Percentiles rank a stretch among this genome's conserved stretches.
phyloP scores from a whole-genome alignment of 2,888 invertebrate species.

The Apodemia mormo region DNA sequence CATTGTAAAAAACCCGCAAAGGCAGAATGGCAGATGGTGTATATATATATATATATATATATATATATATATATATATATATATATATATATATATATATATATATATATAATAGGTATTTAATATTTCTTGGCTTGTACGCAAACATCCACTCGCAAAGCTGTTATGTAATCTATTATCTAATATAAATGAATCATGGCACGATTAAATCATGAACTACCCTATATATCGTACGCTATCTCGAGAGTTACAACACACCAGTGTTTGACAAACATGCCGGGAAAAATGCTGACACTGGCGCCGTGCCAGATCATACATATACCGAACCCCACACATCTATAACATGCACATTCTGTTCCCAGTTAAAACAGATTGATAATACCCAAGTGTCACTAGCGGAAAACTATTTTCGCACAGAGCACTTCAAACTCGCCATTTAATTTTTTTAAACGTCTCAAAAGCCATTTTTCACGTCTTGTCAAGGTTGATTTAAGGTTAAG shows the following conservation, averaged over 20 bases:
- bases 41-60: too few relatives aligned
- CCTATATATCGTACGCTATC: conserved; percentile 6
- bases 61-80: too few relatives aligned
- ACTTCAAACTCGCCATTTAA: conserved; percentile 59
- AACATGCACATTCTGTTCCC: conserved; percentile 57
- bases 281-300: conserved; percentile 14
- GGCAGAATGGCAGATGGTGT: too few relatives aligned
- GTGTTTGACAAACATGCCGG: conserved; percentile 15
- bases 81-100: too few relatives aligned
- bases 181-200: conserved; percentile 2
- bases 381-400: conserved; percentile 71
- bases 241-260: conserved; percentile 8
- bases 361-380: conserved; percentile 78
- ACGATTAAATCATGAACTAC: conserved; percentile 8
- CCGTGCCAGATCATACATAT: conserved; percentile 8
- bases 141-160: neutral
- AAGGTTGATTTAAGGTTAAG: conserved; percentile 79
- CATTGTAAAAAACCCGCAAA: too few relatives aligned
- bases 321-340: conserved; percentile 18
- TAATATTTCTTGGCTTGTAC: neutral
- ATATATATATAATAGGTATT: too few relatives aligned
- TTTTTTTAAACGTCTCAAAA: conserved; percentile 51
- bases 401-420: conserved; percentile 62
- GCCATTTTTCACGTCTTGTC: conserved; percentile 75
- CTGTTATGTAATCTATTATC: conserved; percentile 5